phyloP scores from a whole-genome alignment of 2,888 invertebrate genomes.

The Seira sanloemensis region DNA sequence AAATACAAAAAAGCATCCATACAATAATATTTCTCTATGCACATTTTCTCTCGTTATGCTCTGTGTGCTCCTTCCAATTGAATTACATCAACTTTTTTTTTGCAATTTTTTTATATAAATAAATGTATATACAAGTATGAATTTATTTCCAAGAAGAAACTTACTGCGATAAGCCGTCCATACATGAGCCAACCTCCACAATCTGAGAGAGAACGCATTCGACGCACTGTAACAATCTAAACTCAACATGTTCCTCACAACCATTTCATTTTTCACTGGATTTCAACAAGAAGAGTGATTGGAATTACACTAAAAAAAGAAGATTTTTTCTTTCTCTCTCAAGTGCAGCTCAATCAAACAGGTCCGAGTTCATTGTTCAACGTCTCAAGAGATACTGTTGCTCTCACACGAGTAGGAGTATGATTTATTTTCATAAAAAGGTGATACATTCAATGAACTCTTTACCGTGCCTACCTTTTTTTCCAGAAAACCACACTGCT shows the following conservation, averaged over 20 bases:
- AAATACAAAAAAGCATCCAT: background rate
- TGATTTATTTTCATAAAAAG: background rate
- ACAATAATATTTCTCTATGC: background rate
- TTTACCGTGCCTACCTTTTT: background rate
- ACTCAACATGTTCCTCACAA: conserved; percentile 74
- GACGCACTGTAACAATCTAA: conserved; percentile 74
- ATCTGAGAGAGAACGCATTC: conserved; percentile 74
- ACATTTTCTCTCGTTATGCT: background rate
- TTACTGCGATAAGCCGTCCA: conserved; percentile 74
- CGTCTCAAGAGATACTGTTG: conserved; percentile 4
- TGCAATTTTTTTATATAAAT: too few relatives aligned
- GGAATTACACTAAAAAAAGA: background rate
- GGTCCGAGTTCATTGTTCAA: background rate
- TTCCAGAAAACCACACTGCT: conserved; percentile 4
- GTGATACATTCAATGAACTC: background rate
- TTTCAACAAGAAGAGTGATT: background rate
- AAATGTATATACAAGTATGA: too few relatives aligned
- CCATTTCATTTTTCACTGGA: conserved; percentile 72
- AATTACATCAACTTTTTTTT: too few relatives aligned
- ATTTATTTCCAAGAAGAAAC: conserved; percentile 37
- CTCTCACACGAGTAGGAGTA: background rate
- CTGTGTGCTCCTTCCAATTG: too few relatives aligned
- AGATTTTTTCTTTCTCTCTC: background rate
- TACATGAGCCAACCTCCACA: conserved; percentile 74
- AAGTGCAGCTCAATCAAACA: background rate